Base-by-base conservation (phyloP, 2,113 vertebrate species). In the Ceyx melanurus region DNA sequence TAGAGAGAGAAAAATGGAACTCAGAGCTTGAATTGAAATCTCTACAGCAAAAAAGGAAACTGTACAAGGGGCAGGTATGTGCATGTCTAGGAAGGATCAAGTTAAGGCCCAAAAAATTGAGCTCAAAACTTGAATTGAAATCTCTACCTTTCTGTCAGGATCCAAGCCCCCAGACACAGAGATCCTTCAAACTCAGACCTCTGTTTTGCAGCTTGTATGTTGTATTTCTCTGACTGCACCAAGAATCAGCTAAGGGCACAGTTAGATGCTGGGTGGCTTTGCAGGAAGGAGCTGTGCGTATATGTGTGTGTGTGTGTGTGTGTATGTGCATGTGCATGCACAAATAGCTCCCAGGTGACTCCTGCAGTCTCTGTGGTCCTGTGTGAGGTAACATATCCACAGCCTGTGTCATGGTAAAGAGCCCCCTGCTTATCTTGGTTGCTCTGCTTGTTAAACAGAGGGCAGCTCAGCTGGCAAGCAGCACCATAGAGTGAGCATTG, bases 401-500 rank as follows among this genome's bases (percentile, higher is more conserved):
- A 60, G 62, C 46, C 61, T 21, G 46, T 22, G 46, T 56, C 54
- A 14, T 1, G n/a, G 46, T 22, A 21, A 58, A 70, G 71, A 60
- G 37, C 45, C 13, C 26, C 1, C 43, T 72, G 74, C 82, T 85
- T 62, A 18, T 66, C 62, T 73, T 22, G 1, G 31, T 40, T 79
- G 46, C 57, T 86, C 72, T 87, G 54, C 33, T 37, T 60, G 45
- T 35, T 80, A 43, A 77, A 46, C 71, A 77, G 51, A 84, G 84
- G 71, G 81, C 79, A 88, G 28, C 81, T 72, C 37, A 46, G 57
- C 51, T 72, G 58, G 74, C 53, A 58, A 51, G 29, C 19, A 20
- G 70, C 33, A 33, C 0, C 4, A 3, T 9, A 15, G 0, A 1
- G 23, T 9, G 64, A 89, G 51, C 3, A 0, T 0, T 7, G 71